A percentile compares a stretch with the other conserved stretches of the same genome.
These are phyloP conservation scores for Neodiprion lecontei DNA, from an alignment of 1,140 invertebrate species.

Conservation along the genomic window DNA sequence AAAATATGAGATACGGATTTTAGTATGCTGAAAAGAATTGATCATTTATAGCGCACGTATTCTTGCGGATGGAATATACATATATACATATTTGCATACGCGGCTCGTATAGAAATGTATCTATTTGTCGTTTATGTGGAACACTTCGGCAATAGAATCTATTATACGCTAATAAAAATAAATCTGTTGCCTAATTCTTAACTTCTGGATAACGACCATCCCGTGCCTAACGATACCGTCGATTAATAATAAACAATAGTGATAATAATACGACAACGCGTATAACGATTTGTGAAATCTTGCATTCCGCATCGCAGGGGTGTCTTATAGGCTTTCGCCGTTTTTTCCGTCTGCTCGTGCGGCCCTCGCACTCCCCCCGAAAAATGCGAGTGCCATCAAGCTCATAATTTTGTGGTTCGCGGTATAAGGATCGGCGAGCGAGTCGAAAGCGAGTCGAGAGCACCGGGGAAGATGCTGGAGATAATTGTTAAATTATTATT, in stretches of 20 bases:
- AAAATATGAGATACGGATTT: too few relatives aligned
- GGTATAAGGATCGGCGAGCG: neutral
- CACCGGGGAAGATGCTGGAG: constrained; percentile 31
- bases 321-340: neutral
- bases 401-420: constrained; percentile 16
- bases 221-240: neutral
- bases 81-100: too few relatives aligned
- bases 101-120: too few relatives aligned
- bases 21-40: too few relatives aligned
- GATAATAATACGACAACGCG: neutral
- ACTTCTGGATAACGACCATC: neutral
- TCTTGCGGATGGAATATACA: too few relatives aligned
- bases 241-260: constrained; percentile 8
- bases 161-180: too few relatives aligned
- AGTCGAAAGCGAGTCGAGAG: too few relatives aligned
- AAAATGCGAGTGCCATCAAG: constrained; percentile 9
- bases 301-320: neutral
- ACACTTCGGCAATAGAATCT: too few relatives aligned
- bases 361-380: neutral
- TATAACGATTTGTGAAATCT: neutral
- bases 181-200: too few relatives aligned
- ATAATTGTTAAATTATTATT: constrained; percentile 51
- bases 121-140: too few relatives aligned
- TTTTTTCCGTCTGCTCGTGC: neutral
- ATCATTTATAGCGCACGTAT: too few relatives aligned